Conservation (phyloP, 1,140 invertebrate species). For the Drosophila littoralis region DNA sequence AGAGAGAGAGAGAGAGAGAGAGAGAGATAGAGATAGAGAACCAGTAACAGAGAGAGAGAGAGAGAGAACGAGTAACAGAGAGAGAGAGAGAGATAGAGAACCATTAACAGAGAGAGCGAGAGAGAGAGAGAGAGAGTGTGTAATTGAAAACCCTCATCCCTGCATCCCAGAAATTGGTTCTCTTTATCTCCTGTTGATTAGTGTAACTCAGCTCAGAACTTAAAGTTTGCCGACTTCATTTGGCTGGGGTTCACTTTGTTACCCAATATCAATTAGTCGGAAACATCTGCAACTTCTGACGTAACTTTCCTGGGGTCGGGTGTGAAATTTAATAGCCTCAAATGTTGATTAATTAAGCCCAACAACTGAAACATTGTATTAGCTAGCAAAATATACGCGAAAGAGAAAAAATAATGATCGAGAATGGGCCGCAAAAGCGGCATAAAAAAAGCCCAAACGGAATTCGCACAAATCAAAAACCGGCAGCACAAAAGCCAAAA, state of each 20-base stretch:
- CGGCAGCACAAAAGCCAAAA: conserved; percentile 33
- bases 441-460: conserved; percentile 15
- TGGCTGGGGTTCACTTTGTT: not conserved
- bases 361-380: conserved; percentile 25
- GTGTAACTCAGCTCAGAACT: not conserved
- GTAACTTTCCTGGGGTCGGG: conserved; percentile 5
- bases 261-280: conserved; percentile 2
- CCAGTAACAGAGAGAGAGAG: too few relatives aligned
- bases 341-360: conserved; percentile 45
- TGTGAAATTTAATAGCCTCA: conserved; percentile 12
- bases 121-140: too few relatives aligned
- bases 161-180: not conserved
- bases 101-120: too few relatives aligned
- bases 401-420: conserved; percentile 33
- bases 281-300: conserved; percentile 7
- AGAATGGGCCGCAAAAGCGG: conserved; percentile 4
- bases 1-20: too few relatives aligned
- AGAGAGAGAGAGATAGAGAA: too few relatives aligned
- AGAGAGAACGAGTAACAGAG: too few relatives aligned
- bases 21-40: too few relatives aligned
- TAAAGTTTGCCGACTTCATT: not conserved
- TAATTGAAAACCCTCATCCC: too few relatives aligned
- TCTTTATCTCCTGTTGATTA: not conserved
- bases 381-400: conserved; percentile 1
- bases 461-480: conserved; percentile 40